Conservation (phyloP, 1,140 invertebrate species). For the Magallana ariakensis region DNA sequence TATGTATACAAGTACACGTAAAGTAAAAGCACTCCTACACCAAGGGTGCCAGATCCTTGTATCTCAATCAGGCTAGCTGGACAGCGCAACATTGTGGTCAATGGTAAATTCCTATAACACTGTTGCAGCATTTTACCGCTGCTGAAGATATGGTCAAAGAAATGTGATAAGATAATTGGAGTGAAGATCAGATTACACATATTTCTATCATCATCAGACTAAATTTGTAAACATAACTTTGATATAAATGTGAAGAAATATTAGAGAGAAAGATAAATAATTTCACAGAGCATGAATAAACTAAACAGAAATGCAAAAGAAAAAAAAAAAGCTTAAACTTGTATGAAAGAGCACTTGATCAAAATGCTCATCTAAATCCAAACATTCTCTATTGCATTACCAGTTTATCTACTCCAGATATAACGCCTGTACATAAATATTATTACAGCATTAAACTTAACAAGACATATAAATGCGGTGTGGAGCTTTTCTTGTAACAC, state of each 20-base stretch:
- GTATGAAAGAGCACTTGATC: conserved; percentile 1
- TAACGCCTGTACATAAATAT: background rate
- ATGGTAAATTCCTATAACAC: background rate
- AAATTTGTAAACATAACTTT: too few species aligned
- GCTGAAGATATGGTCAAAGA: background rate
- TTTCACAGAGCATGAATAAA: background rate
- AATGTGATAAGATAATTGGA: background rate
- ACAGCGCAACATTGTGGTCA: background rate
- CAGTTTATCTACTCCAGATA: background rate
- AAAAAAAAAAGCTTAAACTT: background rate
- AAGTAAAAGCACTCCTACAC: background rate
- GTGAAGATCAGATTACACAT: conserved; percentile 7
- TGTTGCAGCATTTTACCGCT: background rate
- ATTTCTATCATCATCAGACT: background rate
- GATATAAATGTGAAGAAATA: background rate
- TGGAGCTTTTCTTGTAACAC: background rate
- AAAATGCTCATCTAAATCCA: background rate
- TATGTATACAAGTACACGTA: conserved; percentile 27
- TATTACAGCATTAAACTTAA: background rate
- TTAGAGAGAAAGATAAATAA: background rate
- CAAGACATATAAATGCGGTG: background rate
- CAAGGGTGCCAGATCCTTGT: background rate
- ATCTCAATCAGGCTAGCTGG: background rate
- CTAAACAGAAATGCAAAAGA: background rate
- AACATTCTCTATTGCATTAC: background rate